phyloP scores from a whole-genome alignment of 2,888 invertebrate genomes.

The Hartigia nigra region DNA sequence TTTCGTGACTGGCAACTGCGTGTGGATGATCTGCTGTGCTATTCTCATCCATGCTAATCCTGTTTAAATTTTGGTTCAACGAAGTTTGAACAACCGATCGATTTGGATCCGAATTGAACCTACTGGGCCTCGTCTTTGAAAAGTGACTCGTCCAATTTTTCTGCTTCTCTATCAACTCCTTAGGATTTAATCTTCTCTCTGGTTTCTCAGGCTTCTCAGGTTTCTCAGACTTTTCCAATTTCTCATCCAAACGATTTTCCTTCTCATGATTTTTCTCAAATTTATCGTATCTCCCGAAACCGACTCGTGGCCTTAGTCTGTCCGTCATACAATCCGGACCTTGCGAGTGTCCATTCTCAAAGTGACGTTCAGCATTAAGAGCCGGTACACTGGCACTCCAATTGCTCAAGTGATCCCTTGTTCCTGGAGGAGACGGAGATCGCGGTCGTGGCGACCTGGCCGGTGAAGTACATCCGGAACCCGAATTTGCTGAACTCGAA shows the following conservation, averaged over 20 bases:
- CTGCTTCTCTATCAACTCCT: conserved; percentile 90
- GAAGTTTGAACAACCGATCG: conserved; percentile 68
- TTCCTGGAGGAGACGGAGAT: conserved; percentile 60
- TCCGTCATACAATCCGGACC: conserved; percentile 63
- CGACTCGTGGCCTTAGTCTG: conserved; percentile 65
- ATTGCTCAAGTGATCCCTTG: conserved; percentile 68
- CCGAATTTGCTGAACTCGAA: conserved; percentile 75
- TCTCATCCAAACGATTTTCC: conserved; percentile 66
- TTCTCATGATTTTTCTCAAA: conserved; percentile 55
- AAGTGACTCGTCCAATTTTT: conserved; percentile 94
- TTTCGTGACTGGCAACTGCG: conserved; percentile 17
- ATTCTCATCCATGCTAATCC: conserved; percentile 34
- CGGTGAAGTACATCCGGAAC: conserved; percentile 72
- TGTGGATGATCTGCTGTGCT: conserved; percentile 25
- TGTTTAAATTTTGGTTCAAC: conserved; percentile 55
- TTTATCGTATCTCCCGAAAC: conserved; percentile 35
- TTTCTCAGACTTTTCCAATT: conserved; percentile 68
- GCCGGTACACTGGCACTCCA: conserved; percentile 69
- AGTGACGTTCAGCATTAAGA: conserved; percentile 65
- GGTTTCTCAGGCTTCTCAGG: conserved; percentile 83
- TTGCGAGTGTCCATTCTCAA: conserved; percentile 58
- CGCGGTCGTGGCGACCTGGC: conserved; percentile 68
- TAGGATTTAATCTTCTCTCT: conserved; percentile 83
- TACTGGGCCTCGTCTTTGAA: conserved; percentile 78
- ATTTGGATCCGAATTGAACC: conserved; percentile 75